These are phyloP conservation scores for Hirtodrosophila cameraria DNA, from an alignment of 2,888 invertebrate species.

Conservation along the genomic window DNA sequence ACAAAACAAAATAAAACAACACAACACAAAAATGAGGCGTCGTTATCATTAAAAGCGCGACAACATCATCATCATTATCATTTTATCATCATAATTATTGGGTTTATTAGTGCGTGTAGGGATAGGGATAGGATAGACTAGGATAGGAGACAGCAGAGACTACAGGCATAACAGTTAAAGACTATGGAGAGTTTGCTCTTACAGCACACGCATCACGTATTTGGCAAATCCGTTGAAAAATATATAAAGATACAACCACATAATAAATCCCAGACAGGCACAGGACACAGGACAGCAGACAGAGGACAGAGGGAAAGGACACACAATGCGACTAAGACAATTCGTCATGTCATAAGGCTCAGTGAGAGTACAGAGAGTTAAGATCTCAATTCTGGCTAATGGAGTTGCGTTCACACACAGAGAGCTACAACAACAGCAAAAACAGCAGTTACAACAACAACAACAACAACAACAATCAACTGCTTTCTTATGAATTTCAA, in stretches of 20 bases:
- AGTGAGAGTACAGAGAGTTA: conserved; percentile 1
- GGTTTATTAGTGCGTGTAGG: conserved; percentile 60
- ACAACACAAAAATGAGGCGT: conserved; percentile 21
- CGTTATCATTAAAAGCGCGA: conserved; percentile 64
- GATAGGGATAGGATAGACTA: not conserved
- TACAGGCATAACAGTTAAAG: not conserved
- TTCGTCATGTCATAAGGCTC: conserved; percentile 69
- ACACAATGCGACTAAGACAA: conserved; percentile 62
- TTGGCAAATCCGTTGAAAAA: conserved; percentile 45
- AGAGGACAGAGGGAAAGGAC: too few relatives aligned
- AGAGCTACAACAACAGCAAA: conserved; percentile 7
- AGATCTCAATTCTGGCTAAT: conserved; percentile 68
- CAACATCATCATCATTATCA: conserved; percentile 53
- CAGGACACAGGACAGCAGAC: too few relatives aligned
- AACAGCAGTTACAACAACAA: not conserved
- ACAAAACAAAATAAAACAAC: too few relatives aligned
- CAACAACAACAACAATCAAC: conserved; percentile 35
- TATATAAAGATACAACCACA: conserved; percentile 9
- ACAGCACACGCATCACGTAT: conserved; percentile 41
- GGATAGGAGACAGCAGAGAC: not conserved
- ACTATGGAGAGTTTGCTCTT: not conserved
- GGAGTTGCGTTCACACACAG: conserved; percentile 40
- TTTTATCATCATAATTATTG: conserved; percentile 78
- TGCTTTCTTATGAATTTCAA: conserved; percentile 72
- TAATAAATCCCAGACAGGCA: conserved; percentile 28